These are phyloP conservation scores for Pogoniulus pusillus DNA, from an alignment of 2,797 vertebrate species.

Conservation along the genomic window DNA sequence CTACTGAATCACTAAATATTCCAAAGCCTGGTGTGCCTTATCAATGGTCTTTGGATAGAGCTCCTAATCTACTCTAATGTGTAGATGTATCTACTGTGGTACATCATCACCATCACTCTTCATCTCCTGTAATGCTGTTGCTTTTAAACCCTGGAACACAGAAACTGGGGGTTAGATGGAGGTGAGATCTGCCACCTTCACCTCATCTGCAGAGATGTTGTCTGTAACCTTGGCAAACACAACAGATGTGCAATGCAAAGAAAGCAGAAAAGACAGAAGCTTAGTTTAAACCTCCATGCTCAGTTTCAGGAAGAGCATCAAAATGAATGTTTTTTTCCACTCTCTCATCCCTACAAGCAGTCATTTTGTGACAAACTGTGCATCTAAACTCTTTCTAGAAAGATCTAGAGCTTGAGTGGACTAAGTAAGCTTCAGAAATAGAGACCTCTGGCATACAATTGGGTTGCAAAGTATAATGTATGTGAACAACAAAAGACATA, in stretches of 20 bases:
- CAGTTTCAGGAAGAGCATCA: background rate
- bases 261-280: background rate
- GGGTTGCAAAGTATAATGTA: background rate
- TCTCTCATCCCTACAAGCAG: background rate
- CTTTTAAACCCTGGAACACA: background rate
- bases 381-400: background rate
- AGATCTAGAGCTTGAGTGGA: background rate
- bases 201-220: background rate
- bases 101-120: background rate
- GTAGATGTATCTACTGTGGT: too few relatives aligned
- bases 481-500: background rate
- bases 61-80: background rate
- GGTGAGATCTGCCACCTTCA: too few relatives aligned
- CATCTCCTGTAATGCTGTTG: accelerated
- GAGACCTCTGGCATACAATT: background rate
- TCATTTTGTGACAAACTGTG: background rate
- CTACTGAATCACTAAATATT: background rate
- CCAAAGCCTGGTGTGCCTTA: background rate
- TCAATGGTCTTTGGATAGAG: background rate
- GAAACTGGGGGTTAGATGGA: background rate
- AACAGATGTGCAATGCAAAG: background rate
- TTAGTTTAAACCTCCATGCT: background rate
- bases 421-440: background rate
- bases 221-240: background rate
- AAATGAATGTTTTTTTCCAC: background rate